phyloP scores from a whole-genome alignment of 53 echinoderm and acorn worm genomes.

The Apostichopus leukothele region DNA sequence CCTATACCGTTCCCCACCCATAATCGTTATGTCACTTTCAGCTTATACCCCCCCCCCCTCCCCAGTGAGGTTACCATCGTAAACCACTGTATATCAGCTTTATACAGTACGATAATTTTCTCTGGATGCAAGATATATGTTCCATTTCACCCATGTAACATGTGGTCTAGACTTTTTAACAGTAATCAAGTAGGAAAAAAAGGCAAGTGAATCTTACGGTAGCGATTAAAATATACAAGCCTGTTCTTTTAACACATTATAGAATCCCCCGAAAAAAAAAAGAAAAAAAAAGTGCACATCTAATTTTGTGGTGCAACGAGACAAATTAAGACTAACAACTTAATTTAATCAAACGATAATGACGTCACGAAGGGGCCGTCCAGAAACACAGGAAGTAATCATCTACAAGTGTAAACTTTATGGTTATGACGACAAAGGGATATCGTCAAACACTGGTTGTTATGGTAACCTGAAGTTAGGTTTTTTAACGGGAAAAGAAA shows the following conservation, averaged over 20 bases:
- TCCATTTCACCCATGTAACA: neutral
- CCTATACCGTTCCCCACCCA: too few relatives aligned
- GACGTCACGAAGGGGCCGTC: constrained; percentile 16
- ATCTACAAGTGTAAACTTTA: neutral
- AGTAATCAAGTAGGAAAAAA: neutral
- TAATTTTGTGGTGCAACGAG: neutral
- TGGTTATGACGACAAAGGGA: neutral
- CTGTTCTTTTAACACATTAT: neutral
- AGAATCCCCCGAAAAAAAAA: neutral
- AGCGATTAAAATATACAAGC: neutral
- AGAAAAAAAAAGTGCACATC: neutral
- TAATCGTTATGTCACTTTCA: too few relatives aligned
- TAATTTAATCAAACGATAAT: constrained; percentile 15
- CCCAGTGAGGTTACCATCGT: too few relatives aligned
- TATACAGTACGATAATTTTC: too few relatives aligned
- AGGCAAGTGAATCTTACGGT: neutral
- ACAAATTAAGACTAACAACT: constrained; percentile 13
- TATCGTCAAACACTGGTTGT: neutral
- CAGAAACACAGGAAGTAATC: neutral
- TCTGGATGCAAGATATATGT: neutral
- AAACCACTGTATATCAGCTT: too few relatives aligned
- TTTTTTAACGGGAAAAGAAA: neutral
- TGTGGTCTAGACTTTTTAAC: neutral
- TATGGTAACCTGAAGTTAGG: neutral
- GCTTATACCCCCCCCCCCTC: too few relatives aligned